phyloP scores from a whole-genome alignment of 2,113 vertebrate genomes.

The Eira barbara region DNA sequence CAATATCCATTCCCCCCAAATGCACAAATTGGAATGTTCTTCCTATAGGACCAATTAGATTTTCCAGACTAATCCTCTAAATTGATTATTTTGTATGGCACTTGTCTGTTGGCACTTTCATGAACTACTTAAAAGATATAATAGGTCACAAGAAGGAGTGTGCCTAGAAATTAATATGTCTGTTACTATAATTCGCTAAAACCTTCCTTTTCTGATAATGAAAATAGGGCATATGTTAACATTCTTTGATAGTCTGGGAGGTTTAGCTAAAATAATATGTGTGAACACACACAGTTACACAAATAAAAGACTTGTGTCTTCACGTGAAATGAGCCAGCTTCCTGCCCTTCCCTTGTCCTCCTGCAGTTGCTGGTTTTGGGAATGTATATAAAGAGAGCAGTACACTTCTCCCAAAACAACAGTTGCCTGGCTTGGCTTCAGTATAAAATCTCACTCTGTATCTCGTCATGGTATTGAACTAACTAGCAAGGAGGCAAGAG shows the following conservation, averaged over 20 bases:
- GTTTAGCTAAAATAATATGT: not conserved
- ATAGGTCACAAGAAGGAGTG: not conserved
- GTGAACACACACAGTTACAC: not conserved
- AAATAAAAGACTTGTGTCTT: not conserved
- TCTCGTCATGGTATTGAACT: constrained; percentile 1
- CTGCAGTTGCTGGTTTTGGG: not conserved
- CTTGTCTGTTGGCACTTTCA: not conserved
- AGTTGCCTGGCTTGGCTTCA: not conserved
- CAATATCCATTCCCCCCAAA: not conserved
- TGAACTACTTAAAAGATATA: not conserved
- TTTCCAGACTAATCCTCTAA: not conserved
- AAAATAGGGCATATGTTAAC: not conserved
- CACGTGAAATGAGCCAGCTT: not conserved
- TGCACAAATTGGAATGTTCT: not conserved
- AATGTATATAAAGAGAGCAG: not conserved
- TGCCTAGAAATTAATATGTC: not conserved
- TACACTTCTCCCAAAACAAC: not conserved
- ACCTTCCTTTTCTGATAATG: not conserved
- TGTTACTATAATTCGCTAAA: not conserved
- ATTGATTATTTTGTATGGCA: not conserved
- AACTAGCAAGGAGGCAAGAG: constrained; percentile 9
- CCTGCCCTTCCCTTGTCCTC: not conserved
- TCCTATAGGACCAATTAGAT: not conserved
- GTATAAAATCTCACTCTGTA: not conserved
- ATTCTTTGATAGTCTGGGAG: not conserved